phyloP scores from a whole-genome alignment of 1,140 invertebrate genomes.

The Drosophila nasuta region DNA sequence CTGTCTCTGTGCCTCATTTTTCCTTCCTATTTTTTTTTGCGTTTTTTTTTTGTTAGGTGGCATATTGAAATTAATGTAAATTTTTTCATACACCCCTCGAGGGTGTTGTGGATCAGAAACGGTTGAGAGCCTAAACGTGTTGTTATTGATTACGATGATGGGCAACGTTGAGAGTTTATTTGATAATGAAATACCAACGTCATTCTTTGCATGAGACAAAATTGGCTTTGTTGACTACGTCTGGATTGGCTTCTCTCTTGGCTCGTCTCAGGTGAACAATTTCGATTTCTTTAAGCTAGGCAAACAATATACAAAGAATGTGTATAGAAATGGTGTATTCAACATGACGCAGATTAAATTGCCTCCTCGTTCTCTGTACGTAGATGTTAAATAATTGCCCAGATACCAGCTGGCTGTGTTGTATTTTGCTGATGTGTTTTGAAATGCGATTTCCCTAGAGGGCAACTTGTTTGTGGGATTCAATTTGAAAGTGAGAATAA shows the following conservation, averaged over 20 bases:
- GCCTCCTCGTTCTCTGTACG: neutral
- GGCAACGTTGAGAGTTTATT: conserved; percentile 30
- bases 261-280: conserved; percentile 29
- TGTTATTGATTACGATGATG: conserved; percentile 56
- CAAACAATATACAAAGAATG: conserved; percentile 11
- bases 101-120: neutral
- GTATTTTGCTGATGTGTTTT: neutral
- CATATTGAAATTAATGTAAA: conserved; percentile 65
- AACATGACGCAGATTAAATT: conserved; percentile 18
- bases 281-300: conserved; percentile 27
- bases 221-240: conserved; percentile 6
- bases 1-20: neutral
- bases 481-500: neutral
- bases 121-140: conserved; percentile 32
- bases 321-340: neutral
- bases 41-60: conserved; percentile 36
- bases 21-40: neutral
- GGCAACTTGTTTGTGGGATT: neutral
- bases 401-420: conserved; percentile 10
- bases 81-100: conserved; percentile 50
- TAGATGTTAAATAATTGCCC: conserved; percentile 12
- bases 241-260: too few species aligned
- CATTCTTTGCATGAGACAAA: conserved; percentile 2
- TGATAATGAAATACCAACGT: conserved; percentile 55
- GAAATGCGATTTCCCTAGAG: neutral